phyloP scores from a whole-genome alignment of 1,140 invertebrate species.

The Phenacoccus solenopsis region DNA sequence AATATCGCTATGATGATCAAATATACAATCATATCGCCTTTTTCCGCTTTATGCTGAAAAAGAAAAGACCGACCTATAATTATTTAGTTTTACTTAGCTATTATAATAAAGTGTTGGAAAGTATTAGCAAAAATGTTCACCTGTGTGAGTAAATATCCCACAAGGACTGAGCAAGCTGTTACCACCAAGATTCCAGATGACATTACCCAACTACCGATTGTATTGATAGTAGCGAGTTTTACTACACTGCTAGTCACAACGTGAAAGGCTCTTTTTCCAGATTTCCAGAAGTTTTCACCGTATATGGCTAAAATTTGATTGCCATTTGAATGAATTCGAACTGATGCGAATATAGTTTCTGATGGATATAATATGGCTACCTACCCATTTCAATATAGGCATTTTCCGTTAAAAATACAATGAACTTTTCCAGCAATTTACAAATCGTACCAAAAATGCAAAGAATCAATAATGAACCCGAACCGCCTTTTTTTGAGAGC shows the following conservation, averaged over 20 bases:
- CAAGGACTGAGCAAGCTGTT: conserved; percentile 45
- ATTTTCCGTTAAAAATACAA: conserved; percentile 59
- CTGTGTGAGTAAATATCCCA: conserved; percentile 46
- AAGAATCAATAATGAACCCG: conserved; percentile 30
- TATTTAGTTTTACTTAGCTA: too few species aligned
- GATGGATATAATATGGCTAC: too few species aligned
- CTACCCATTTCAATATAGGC: conserved; percentile 65
- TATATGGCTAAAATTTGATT: conserved; percentile 47
- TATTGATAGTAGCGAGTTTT: conserved; percentile 59
- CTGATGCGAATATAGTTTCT: too few species aligned
- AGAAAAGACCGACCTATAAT: too few species aligned
- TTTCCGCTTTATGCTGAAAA: conserved; percentile 40
- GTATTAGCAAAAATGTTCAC: conserved; percentile 31
- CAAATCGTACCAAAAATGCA: conserved; percentile 31
- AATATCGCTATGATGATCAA: conserved; percentile 48
- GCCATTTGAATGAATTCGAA: too few species aligned
- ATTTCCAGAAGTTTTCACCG: conserved; percentile 52
- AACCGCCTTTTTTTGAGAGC: conserved; percentile 33
- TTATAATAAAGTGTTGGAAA: too few species aligned
- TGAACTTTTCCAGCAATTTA: conserved; percentile 54
- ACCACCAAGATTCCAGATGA: conserved; percentile 59
- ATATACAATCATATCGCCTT: conserved; percentile 57
- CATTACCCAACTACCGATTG: conserved; percentile 64
- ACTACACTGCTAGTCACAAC: conserved; percentile 48
- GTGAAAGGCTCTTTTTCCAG: conserved; percentile 47